phyloP scores from a whole-genome alignment of 2,888 invertebrate species.

The Calameuta idolon region DNA sequence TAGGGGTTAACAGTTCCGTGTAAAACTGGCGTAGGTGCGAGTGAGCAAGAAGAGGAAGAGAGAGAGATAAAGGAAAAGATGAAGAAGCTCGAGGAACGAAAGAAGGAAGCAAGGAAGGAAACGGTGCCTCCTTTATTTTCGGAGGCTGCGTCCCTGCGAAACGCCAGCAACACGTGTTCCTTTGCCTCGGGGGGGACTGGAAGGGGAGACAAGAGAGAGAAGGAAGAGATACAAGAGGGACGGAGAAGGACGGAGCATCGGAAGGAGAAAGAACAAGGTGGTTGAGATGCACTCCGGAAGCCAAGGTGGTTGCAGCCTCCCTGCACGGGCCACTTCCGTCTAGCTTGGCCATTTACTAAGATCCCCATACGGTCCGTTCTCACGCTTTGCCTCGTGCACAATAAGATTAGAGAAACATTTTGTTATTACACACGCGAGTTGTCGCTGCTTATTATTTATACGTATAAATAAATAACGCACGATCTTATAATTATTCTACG shows the following conservation, averaged over 20 bases:
- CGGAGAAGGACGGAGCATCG: slow-evolving; percentile 15
- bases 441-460: background rate
- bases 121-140: slow-evolving; percentile 27
- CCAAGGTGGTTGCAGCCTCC: slow-evolving; percentile 65
- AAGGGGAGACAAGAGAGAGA: slow-evolving; percentile 1
- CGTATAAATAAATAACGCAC: background rate
- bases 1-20: no score
- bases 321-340: slow-evolving; percentile 62
- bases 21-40: slow-evolving; percentile 17
- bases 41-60: slow-evolving; percentile 16
- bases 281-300: slow-evolving; percentile 62
- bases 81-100: slow-evolving; percentile 15
- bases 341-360: slow-evolving; percentile 19
- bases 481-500: background rate
- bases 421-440: background rate
- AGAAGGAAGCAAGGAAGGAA: slow-evolving; percentile 24
- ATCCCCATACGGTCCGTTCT: background rate
- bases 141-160: slow-evolving; percentile 11
- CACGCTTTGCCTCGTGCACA: background rate
- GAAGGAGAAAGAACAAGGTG: slow-evolving; percentile 53
- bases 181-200: background rate
- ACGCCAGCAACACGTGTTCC: slow-evolving; percentile 6
- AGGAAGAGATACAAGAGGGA: slow-evolving; percentile 12
- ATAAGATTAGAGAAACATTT: background rate
- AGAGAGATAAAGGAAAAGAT: background rate